Conservation (phyloP, 1,140 invertebrate genomes). For the Zelostemma sp. region DNA sequence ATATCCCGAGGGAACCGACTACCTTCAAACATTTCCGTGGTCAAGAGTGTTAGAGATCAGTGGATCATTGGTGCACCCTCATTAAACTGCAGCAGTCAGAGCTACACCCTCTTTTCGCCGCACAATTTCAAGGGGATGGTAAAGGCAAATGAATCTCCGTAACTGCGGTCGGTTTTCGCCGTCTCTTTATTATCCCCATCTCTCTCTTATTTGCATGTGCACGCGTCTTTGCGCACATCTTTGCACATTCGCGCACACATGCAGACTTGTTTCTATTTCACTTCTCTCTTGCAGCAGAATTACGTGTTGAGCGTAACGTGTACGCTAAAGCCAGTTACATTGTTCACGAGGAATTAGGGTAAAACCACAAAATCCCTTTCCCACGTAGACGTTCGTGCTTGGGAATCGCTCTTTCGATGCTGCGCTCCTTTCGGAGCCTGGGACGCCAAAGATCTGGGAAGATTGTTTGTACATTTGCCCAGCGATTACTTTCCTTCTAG, state of each 20-base stretch:
- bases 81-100: conserved; percentile 13
- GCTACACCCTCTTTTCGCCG: conserved; percentile 17
- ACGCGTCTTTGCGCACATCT: neutral
- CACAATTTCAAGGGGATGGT: conserved; percentile 22
- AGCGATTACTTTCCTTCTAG: neutral
- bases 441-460: neutral
- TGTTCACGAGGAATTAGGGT: conserved; percentile 36
- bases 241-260: conserved; percentile 1
- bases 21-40: conserved; percentile 7
- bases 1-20: neutral
- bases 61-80: conserved; percentile 14
- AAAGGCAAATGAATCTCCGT: conserved; percentile 42
- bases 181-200: conserved; percentile 14
- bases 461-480: neutral
- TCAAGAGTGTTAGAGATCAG: conserved; percentile 7
- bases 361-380: conserved; percentile 38
- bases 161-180: conserved; percentile 23
- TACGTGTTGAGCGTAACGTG: conserved; percentile 35
- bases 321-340: conserved; percentile 29
- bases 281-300: conserved; percentile 19
- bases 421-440: neutral
- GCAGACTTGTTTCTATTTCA: conserved; percentile 12
- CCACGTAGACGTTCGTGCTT: conserved; percentile 17
- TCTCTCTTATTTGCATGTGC: conserved; percentile 10
- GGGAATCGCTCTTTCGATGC: conserved; percentile 7